Conservation (phyloP, 1,140 invertebrate species). For the Drosophila arizonae region DNA sequence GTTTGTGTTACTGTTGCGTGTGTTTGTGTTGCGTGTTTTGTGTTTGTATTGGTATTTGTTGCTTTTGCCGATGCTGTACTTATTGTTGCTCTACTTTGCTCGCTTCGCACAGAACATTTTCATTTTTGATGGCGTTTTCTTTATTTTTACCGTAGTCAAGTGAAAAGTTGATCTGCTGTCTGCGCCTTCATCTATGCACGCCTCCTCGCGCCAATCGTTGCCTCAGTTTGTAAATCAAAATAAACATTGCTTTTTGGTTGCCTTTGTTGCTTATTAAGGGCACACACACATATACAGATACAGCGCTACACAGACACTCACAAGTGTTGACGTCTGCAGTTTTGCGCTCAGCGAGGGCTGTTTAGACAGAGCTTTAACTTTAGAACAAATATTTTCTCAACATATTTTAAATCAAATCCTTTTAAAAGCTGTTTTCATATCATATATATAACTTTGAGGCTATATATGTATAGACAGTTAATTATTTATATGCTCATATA, state of each 20-base stretch:
- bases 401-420: not conserved
- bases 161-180: constrained; percentile 61
- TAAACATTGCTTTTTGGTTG: constrained; percentile 75
- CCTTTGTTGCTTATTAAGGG: constrained; percentile 62
- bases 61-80: constrained; percentile 6
- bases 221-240: constrained; percentile 64
- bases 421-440: not conserved
- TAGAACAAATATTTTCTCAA: constrained; percentile 18
- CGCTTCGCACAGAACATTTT: constrained; percentile 56
- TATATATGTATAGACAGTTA: too few species aligned
- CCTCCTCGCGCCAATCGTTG: constrained; percentile 21
- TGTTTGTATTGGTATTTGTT: constrained; percentile 45
- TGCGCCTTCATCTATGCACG: constrained; percentile 21
- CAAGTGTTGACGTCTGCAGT: constrained; percentile 56
- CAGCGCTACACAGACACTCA: not conserved
- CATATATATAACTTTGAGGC: too few species aligned
- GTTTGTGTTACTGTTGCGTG: constrained; percentile 29
- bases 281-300: constrained; percentile 2
- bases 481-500: too few species aligned
- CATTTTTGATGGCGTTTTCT: constrained; percentile 1
- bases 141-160: constrained; percentile 42
- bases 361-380: not conserved
- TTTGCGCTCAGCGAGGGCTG: constrained; percentile 20
- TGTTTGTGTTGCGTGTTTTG: constrained; percentile 35
- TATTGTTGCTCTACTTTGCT: constrained; percentile 10